Base-by-base conservation (phyloP, 2,113 vertebrate genomes). In the Microcebus lehilahytsara region DNA sequence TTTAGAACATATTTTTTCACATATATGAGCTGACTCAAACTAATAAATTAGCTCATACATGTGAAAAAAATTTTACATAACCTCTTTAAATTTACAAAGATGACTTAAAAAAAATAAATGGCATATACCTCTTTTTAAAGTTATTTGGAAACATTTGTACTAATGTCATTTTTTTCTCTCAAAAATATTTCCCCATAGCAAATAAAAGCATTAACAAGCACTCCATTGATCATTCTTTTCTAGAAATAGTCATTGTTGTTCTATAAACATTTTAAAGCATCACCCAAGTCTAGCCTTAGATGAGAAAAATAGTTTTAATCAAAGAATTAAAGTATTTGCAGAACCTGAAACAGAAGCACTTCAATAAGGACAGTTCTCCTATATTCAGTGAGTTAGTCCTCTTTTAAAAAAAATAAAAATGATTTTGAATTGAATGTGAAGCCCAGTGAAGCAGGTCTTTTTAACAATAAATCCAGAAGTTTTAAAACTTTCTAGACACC, bases 181-280 rank as follows among this genome's bases (percentile, higher is more conserved):
- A 88, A 62, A 95, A 94, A 77, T 75, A 71, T 66, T 92, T 80
- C 16, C 77, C 89, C n/a, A 62, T 34, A 72, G 37, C 40, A 97
- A 94, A 34, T 14, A 49, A 96, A 89, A 93, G 6, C 27, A 53
- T 91, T 71, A 53, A 5, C 23, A 72, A 34, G 49, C 30, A 84
- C 25, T 49, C 16, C 32, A 60, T 16, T 62, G 40, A 84, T 94
- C 16, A 80, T 49, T 79, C 8, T 37, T 92, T 85, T 88, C 75
- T 56, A 78, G 13, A 83, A 96, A 66, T 34, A 58, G 32, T 85
- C 58, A 86, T 64, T 81, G 67, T 87, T 69, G 40, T 91, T 97
- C 85, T 89, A 72, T 62, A 80, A 95, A 86, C 37, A 85, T 90
- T 93, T 96, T 85, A 90, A 96, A 69, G 90, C 51, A 71, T 62